Percentiles rank a stretch among this genome's conserved stretches.
phyloP scores from a whole-genome alignment of 2,797 vertebrate species.

The Notolabrus celidotus region DNA sequence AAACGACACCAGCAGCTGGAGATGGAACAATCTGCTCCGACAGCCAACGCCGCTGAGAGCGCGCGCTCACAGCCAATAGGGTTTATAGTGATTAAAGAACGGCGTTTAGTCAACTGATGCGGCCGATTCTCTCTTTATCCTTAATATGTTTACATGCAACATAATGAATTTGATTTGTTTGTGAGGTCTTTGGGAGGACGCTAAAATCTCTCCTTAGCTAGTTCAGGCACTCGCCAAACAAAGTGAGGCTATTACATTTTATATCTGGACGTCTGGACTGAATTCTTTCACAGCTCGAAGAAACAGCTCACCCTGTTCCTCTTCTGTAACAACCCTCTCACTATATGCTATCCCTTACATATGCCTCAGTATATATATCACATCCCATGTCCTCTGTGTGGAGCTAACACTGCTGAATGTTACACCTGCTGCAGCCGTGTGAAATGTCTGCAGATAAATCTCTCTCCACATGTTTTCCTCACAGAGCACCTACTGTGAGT shows the following conservation, averaged over 20 bases:
- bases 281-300: too few species aligned
- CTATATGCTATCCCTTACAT: too few species aligned
- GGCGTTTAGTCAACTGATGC: conserved; percentile 4
- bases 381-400: not conserved
- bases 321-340: too few species aligned
- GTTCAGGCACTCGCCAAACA: conserved; percentile 43
- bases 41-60: conserved; percentile 3
- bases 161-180: conserved; percentile 4
- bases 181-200: not conserved
- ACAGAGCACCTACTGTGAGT: conserved; percentile 14
- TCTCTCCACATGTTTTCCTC: not conserved
- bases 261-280: too few species aligned
- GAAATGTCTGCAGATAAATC: not conserved
- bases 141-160: conserved; percentile 4
- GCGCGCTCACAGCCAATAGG: not conserved
- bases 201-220: conserved; percentile 5
- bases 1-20: conserved; percentile 37
- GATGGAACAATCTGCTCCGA: conserved; percentile 22
- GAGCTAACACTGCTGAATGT: not conserved
- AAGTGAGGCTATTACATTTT: too few species aligned
- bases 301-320: too few species aligned
- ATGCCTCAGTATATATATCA: too few species aligned
- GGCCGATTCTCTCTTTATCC: not conserved
- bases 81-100: conserved; percentile 1
- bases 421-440: not conserved